phyloP scores from a whole-genome alignment of 2,888 invertebrate species.

The Aquatica leii region DNA sequence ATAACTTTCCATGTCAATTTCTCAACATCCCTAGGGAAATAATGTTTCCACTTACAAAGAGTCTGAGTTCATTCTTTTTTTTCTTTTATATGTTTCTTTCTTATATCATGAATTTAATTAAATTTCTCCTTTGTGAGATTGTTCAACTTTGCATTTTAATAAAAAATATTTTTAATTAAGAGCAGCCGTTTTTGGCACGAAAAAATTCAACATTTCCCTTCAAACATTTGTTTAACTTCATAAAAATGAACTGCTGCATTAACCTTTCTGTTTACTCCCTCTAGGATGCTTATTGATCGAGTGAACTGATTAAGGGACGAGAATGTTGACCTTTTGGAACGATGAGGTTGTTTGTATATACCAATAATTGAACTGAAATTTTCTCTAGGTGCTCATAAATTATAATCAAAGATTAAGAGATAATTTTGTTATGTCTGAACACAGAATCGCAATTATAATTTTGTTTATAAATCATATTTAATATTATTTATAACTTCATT shows the following conservation, averaged over 20 bases:
- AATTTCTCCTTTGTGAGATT: constrained; percentile 44
- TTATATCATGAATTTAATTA: constrained; percentile 51
- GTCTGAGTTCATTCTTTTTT: constrained; percentile 35
- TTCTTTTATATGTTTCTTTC: constrained; percentile 41
- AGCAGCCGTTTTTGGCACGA: not conserved
- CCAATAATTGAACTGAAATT: not conserved
- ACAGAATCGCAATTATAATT: too few species aligned
- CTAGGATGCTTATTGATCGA: constrained; percentile 24
- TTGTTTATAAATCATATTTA: too few species aligned
- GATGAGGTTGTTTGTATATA: not conserved
- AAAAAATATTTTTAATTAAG: too few species aligned
- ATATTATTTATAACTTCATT: too few species aligned
- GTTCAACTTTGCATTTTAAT: too few species aligned
- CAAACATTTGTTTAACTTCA: constrained; percentile 7
- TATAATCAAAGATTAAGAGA: too few species aligned
- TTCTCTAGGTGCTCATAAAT: too few species aligned
- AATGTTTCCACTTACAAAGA: constrained; percentile 42
- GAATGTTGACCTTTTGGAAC: constrained; percentile 23
- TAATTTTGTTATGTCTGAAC: too few species aligned
- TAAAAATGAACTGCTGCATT: constrained; percentile 5
- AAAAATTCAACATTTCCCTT: not conserved
- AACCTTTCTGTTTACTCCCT: constrained; percentile 20
- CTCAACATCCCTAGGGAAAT: constrained; percentile 47
- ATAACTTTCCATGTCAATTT: constrained; percentile 53
- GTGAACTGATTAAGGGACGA: constrained; percentile 27